Evolutionary conservation across 2,113 vertebrate species (phyloP).

Genomic region (Puntigrus tetrazona): DNA sequence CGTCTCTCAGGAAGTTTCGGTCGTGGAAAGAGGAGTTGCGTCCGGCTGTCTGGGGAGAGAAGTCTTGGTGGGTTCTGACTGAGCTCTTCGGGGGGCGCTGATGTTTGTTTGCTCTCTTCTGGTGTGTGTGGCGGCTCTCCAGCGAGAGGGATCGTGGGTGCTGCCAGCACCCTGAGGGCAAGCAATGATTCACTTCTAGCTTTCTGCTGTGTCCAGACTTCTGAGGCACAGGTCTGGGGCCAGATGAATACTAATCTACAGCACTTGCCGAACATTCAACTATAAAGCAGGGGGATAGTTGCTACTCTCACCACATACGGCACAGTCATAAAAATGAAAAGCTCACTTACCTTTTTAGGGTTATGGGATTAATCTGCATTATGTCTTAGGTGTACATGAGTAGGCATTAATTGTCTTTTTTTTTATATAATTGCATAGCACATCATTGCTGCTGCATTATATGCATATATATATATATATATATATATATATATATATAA

Average conservation of each 20-base stretch:
- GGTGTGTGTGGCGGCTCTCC: slow-evolving; percentile 35
- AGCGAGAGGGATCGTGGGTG: slow-evolving; percentile 22
- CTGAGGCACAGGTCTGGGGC: slow-evolving; percentile 20
- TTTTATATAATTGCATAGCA: not conserved
- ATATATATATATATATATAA: too few species aligned
- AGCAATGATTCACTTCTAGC: slow-evolving; percentile 44
- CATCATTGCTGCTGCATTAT: not conserved
- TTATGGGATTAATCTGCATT: slow-evolving; percentile 12
- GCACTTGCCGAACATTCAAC: not conserved
- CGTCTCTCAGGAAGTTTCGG: not conserved
- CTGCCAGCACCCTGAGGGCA: slow-evolving; percentile 39
- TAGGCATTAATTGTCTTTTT: not conserved
- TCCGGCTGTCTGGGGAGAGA: slow-evolving; percentile 8
- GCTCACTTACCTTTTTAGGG: not conserved
- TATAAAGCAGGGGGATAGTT: not conserved
- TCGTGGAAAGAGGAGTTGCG: not conserved
- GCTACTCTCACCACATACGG: not conserved
- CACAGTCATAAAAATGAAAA: slow-evolving; percentile 23
- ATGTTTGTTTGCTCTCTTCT: slow-evolving; percentile 45
- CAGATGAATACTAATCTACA: slow-evolving; percentile 48
- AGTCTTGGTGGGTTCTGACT: slow-evolving; percentile 21
- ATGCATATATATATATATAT: too few species aligned
- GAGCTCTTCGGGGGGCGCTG: slow-evolving; percentile 24
- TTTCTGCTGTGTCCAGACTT: slow-evolving; percentile 50
- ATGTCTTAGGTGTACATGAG: not conserved